These are phyloP conservation scores for Camptogramma bilineatum DNA, from an alignment of 2,888 invertebrate genomes.

Conservation along the genomic window DNA sequence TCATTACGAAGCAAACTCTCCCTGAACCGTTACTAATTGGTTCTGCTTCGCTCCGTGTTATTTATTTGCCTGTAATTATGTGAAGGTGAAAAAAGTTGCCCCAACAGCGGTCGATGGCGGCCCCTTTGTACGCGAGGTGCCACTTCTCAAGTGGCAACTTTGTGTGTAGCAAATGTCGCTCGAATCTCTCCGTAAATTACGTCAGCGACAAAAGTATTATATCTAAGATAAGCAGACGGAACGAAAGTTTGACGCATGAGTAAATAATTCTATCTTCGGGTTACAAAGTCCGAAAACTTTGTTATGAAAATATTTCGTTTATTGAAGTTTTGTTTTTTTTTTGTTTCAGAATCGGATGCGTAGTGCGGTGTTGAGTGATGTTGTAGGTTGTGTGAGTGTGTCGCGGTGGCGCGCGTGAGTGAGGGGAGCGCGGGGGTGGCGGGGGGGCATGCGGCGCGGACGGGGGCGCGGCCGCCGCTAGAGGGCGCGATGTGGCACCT, in stretches of 20 bases:
- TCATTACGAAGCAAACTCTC: conserved; percentile 63
- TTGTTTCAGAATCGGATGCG: conserved; percentile 35
- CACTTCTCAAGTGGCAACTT: conserved; percentile 27
- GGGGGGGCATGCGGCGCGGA: conserved; percentile 55
- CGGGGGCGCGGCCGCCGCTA: conserved; percentile 59
- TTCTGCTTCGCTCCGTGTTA: conserved; percentile 54
- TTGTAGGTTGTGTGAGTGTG: conserved; percentile 43
- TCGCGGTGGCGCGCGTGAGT: conserved; percentile 44
- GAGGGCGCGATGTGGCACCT: conserved; percentile 66
- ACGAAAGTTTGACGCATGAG: conserved; percentile 36
- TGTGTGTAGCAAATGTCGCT: conserved; percentile 5
- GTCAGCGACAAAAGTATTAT: conserved; percentile 27
- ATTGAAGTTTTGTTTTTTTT: conserved; percentile 5
- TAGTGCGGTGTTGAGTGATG: conserved; percentile 33
- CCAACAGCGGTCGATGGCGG: conserved; percentile 34
- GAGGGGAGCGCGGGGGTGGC: conserved; percentile 53
- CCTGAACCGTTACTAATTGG: conserved; percentile 64
- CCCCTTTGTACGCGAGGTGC: conserved; percentile 18
- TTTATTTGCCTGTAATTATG: conserved; percentile 63
- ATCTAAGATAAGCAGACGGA: conserved; percentile 21
- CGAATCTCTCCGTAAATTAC: conserved; percentile 10
- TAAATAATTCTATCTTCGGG: conserved; percentile 41
- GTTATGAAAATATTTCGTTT: conserved; percentile 37
- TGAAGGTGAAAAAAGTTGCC: conserved; percentile 39
- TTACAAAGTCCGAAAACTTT: conserved; percentile 40